These are phyloP conservation scores for Cecidostiba fungosa DNA, from an alignment of 2,888 invertebrate species.

Conservation along the genomic window DNA sequence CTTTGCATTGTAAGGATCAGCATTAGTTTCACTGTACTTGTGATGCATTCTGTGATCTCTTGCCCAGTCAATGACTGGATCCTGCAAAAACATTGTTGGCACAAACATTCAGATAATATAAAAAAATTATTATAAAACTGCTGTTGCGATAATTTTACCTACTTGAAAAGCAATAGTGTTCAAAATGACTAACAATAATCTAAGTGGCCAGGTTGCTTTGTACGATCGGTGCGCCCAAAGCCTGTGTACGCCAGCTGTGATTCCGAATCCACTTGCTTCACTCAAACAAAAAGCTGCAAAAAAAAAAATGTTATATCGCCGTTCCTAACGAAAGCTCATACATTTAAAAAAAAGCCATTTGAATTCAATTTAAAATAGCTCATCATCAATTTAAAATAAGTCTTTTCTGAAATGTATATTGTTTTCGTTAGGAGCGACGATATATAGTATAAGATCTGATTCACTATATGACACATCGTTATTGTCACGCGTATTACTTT, in stretches of 20 bases:
- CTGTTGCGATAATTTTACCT: constrained; percentile 57
- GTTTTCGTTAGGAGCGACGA: too few species aligned
- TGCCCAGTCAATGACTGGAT: constrained; percentile 89
- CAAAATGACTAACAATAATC: constrained; percentile 89
- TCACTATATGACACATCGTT: too few species aligned
- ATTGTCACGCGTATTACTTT: too few species aligned
- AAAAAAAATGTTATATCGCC: neutral
- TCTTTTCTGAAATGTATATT: too few species aligned
- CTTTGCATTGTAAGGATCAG: constrained; percentile 95
- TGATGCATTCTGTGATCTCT: constrained; percentile 92
- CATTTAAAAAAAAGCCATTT: too few species aligned
- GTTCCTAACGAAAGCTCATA: too few species aligned
- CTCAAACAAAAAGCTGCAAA: constrained; percentile 87
- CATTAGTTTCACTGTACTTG: constrained; percentile 96
- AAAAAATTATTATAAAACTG: neutral
- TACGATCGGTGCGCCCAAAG: constrained; percentile 98
- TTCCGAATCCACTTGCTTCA: constrained; percentile 91
- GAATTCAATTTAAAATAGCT: too few species aligned
- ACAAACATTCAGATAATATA: neutral
- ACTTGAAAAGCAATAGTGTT: constrained; percentile 97
- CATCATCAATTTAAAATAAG: too few species aligned
- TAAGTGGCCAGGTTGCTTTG: constrained; percentile 95
- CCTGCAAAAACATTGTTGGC: constrained; percentile 79
- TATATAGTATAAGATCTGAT: too few species aligned
- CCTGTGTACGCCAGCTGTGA: constrained; percentile 98